These are phyloP conservation scores for Macroteleia sp. DNA, from an alignment of 2,888 invertebrate genomes.

Conservation along the genomic window DNA sequence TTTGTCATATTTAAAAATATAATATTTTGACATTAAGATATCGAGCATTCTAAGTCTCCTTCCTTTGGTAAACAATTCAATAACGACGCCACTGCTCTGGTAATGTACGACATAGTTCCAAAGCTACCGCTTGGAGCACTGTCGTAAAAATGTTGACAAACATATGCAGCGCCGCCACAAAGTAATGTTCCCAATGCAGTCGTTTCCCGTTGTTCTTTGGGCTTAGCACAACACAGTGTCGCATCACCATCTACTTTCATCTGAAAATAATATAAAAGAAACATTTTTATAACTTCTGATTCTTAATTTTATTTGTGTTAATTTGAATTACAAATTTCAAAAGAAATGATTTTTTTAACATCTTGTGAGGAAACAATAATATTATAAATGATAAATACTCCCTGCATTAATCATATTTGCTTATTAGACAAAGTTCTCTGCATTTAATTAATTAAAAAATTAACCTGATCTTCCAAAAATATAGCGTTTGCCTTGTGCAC, in stretches of 20 bases:
- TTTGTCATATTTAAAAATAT: too few relatives aligned
- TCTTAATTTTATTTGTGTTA: too few relatives aligned
- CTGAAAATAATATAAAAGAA: conserved; percentile 84
- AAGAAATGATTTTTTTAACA: too few relatives aligned
- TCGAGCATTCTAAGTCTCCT: conserved; percentile 92
- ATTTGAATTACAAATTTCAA: too few relatives aligned
- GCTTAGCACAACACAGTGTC: conserved; percentile 95
- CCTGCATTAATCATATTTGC: too few relatives aligned
- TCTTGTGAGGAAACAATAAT: too few relatives aligned
- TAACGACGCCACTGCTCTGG: conserved; percentile 91
- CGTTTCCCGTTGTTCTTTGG: conserved; percentile 86
- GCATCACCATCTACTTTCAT: conserved; percentile 95
- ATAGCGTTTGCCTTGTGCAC: conserved; percentile 97
- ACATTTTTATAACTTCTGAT: too few relatives aligned
- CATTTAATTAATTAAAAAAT: too few relatives aligned
- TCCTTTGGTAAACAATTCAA: conserved; percentile 90
- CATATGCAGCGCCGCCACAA: conserved; percentile 96
- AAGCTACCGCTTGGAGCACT: conserved; percentile 98
- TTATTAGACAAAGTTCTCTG: too few relatives aligned
- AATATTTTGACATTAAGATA: conserved; percentile 84
- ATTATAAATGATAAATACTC: too few relatives aligned
- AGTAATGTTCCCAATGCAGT: conserved; percentile 88
- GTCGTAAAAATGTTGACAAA: conserved; percentile 98
- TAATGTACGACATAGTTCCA: conserved; percentile 99
- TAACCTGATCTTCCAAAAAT: conserved; percentile 98